Conservation (phyloP, 1,140 invertebrate genomes). For the Tetramorium simillimum region DNA sequence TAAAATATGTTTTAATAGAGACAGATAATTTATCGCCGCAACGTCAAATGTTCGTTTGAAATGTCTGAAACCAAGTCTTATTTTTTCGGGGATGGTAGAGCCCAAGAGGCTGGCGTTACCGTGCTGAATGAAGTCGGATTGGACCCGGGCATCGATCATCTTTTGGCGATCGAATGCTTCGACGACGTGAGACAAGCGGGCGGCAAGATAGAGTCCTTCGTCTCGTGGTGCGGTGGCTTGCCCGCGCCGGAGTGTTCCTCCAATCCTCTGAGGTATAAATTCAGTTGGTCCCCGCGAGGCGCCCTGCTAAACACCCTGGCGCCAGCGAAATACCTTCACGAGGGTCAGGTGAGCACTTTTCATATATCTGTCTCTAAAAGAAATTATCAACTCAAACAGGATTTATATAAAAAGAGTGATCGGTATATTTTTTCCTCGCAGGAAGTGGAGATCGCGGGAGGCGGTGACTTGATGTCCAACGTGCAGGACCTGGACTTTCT, state of each 20-base stretch:
- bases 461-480: constrained; percentile 94
- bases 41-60: not conserved
- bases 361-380: not conserved
- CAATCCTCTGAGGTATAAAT: constrained; percentile 98
- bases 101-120: constrained; percentile 94
- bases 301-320: constrained; percentile 96
- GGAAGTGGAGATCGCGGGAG: constrained; percentile 95
- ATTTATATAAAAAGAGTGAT: constrained; percentile 12
- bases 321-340: constrained; percentile 94
- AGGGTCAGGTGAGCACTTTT: constrained; percentile 89
- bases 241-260: constrained; percentile 98
- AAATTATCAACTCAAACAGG: not conserved
- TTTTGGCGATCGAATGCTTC: constrained; percentile 98
- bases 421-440: constrained; percentile 75
- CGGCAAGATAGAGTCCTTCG: constrained; percentile 96
- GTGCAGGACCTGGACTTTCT: constrained; percentile 94
- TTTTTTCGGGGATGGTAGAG: constrained; percentile 84
- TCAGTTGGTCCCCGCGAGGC: constrained; percentile 98
- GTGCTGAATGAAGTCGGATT: constrained; percentile 98
- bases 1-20: not conserved
- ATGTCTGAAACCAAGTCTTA: not conserved
- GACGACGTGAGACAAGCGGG: constrained; percentile 94
- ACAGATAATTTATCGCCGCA: not conserved
- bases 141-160: constrained; percentile 99
- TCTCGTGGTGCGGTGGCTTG: constrained; percentile 98